Evolutionary conservation across 2,797 vertebrate species (phyloP).

Genomic region (Scarus forsteni): DNA sequence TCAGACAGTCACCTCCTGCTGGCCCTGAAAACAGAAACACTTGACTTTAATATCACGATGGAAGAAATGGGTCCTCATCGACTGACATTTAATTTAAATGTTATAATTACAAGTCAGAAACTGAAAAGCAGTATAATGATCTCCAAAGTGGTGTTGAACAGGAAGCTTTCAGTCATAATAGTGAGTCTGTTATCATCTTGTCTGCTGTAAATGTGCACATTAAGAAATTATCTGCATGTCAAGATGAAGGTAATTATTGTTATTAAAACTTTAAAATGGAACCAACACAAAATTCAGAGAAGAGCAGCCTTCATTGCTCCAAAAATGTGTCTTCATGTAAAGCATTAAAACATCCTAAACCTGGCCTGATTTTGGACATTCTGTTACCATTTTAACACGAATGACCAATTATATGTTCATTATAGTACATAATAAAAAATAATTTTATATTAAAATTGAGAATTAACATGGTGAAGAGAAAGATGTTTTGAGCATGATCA

Average conservation of each 20-base stretch:
- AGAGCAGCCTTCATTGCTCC: not conserved
- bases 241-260: slow-evolving; percentile 14
- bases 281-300: slow-evolving; percentile 5
- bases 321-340: not conserved
- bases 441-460: no score
- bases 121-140: slow-evolving; percentile 8
- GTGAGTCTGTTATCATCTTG: slow-evolving; percentile 1
- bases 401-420: no score
- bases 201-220: slow-evolving; percentile 1
- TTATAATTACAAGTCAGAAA: slow-evolving; percentile 17
- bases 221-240: slow-evolving; percentile 13
- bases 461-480: no score
- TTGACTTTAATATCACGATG: slow-evolving; percentile 1
- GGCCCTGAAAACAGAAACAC: slow-evolving; percentile 68
- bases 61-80: not conserved
- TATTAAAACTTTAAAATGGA: slow-evolving; percentile 7
- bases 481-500: no score
- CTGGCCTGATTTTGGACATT: no score
- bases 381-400: no score
- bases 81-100: slow-evolving; percentile 16
- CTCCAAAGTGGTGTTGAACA: slow-evolving; percentile 27
- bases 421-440: no score
- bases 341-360: no score
- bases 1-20: slow-evolving; percentile 85
- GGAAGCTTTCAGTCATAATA: slow-evolving; percentile 33